Percentiles rank a stretch among this genome's conserved stretches.
phyloP scores from a whole-genome alignment of 2,888 invertebrate species.

The Ecliptopera silaceata region DNA sequence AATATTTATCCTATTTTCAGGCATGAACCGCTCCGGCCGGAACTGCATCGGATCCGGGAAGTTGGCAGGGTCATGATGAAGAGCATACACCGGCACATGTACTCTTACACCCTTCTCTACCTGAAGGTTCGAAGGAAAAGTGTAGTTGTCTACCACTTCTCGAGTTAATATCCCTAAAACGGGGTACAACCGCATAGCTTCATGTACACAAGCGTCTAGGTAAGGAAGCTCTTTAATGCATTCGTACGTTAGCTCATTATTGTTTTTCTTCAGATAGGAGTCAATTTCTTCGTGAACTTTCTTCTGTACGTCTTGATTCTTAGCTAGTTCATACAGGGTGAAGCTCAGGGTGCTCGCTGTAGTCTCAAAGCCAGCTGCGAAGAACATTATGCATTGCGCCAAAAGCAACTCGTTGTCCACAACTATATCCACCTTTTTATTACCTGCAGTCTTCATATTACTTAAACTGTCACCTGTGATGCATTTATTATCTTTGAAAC shows the following conservation, averaged over 20 bases:
- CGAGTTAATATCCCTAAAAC: constrained; percentile 55
- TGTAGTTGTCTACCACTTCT: constrained; percentile 59
- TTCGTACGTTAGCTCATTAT: constrained; percentile 48
- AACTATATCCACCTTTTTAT: constrained; percentile 45
- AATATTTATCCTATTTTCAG: constrained; percentile 49
- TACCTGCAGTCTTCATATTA: constrained; percentile 43
- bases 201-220: constrained; percentile 54
- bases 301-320: constrained; percentile 45
- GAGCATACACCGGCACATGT: constrained; percentile 59
- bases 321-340: constrained; percentile 55
- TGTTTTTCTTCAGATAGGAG: constrained; percentile 42
- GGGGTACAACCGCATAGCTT: constrained; percentile 61
- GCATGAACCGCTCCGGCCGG: constrained; percentile 60
- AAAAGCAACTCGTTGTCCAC: constrained; percentile 70
- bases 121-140: constrained; percentile 52
- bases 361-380: constrained; percentile 61
- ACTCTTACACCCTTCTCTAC: constrained; percentile 58
- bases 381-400: constrained; percentile 80
- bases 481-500: constrained; percentile 45
- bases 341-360: constrained; percentile 50
- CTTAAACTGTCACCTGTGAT: constrained; percentile 53
- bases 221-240: constrained; percentile 50
- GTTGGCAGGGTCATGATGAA: constrained; percentile 56
- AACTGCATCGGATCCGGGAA: constrained; percentile 62
- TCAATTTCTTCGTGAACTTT: constrained; percentile 52